Percentiles rank a stretch among this genome's conserved stretches.
Evolutionary conservation across 1,140 invertebrate genomes (phyloP).

Genomic region (Paralvinella palmiformis): DNA sequence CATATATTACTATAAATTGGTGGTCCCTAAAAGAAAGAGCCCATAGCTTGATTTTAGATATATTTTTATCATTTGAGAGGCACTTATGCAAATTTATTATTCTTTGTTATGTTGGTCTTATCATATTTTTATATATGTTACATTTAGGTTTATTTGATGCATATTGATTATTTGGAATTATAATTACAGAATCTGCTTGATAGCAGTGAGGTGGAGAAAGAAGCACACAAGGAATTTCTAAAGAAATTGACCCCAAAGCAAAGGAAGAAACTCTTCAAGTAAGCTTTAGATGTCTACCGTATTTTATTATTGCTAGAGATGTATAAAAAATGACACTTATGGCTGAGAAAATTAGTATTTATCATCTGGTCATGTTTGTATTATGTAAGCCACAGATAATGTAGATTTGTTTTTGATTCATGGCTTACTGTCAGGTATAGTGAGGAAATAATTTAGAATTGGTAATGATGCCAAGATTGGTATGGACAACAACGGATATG

Average conservation of each 20-base stretch:
- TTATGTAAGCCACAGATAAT: no score
- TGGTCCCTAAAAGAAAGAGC: no score
- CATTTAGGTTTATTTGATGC: background rate
- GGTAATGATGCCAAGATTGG: no score
- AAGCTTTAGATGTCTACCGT: slow-evolving; percentile 33
- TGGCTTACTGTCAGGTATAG: no score
- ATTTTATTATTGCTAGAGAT: background rate
- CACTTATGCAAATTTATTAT: background rate
- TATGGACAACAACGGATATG: no score
- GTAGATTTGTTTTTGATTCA: no score
- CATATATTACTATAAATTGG: no score
- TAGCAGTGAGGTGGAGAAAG: slow-evolving; percentile 20
- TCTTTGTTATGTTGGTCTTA: background rate
- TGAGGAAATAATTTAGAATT: no score
- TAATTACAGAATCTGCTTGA: slow-evolving; percentile 1
- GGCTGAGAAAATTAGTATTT: no score
- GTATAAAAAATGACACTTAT: no score
- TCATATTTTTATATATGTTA: background rate
- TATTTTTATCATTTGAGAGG: background rate
- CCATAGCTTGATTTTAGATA: background rate
- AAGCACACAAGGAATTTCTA: slow-evolving; percentile 66
- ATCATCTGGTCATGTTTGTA: no score
- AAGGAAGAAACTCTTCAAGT: slow-evolving; percentile 83
- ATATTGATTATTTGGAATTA: no score
- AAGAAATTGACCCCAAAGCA: slow-evolving; percentile 79